Evolutionary conservation across 2,113 vertebrate genomes (phyloP).

Genomic region (Melierax canorus): DNA sequence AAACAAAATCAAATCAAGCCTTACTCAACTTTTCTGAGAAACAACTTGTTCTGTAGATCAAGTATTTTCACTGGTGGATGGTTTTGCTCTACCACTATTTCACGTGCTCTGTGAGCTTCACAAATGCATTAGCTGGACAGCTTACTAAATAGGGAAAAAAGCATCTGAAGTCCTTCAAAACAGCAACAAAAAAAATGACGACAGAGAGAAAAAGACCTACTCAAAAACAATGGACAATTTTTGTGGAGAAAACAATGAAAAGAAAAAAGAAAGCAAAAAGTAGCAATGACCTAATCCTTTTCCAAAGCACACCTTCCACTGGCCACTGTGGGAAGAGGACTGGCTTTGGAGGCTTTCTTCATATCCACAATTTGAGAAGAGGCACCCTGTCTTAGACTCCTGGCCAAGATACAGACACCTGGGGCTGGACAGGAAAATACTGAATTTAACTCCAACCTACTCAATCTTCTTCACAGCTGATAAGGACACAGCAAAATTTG

Average conservation of each 20-base stretch:
- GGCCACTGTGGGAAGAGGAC: background rate
- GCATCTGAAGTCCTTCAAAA: background rate
- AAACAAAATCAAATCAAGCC: background rate
- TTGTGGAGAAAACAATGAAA: background rate
- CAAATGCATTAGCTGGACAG: background rate
- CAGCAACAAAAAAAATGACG: background rate
- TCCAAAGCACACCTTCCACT: background rate
- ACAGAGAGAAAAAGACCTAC: background rate
- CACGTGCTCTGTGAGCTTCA: background rate
- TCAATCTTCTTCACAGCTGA: background rate
- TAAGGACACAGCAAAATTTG: accelerated
- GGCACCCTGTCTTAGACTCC: background rate
- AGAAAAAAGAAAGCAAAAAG: background rate
- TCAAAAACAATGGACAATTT: background rate
- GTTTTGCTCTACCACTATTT: background rate
- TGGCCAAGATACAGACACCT: background rate
- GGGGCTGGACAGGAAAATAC: background rate
- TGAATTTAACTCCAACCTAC: background rate
- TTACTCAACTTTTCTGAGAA: slow-evolving; percentile 18
- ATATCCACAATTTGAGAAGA: background rate
- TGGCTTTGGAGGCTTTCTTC: background rate
- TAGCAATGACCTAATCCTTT: background rate
- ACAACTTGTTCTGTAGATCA: background rate
- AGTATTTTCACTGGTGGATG: background rate
- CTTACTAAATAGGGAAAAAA: background rate